Conservation (phyloP, 2,888 invertebrate species). For the Cremastinae sp. region DNA sequence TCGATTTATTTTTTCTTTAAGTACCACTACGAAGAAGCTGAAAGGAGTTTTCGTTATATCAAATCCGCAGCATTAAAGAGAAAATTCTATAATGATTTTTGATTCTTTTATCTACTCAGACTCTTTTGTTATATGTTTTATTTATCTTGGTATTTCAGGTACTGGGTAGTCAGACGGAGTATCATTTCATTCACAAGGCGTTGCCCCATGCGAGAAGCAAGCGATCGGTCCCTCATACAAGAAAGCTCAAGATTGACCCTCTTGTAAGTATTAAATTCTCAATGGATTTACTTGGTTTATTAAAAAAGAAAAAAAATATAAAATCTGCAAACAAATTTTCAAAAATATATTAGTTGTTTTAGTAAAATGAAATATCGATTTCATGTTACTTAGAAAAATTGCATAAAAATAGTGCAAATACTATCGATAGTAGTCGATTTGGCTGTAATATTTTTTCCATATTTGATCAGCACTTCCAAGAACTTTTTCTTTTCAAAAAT, state of each 20-base stretch:
- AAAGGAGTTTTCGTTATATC: constrained; percentile 18
- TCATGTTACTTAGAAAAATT: no score
- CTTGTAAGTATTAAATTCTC: constrained; percentile 85
- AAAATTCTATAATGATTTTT: constrained; percentile 26
- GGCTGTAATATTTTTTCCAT: no score
- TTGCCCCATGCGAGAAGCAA: constrained; percentile 93
- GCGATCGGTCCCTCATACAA: constrained; percentile 93
- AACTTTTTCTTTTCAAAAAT: no score
- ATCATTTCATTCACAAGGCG: constrained; percentile 96
- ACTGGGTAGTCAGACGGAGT: constrained; percentile 93
- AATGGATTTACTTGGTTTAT: constrained; percentile 2
- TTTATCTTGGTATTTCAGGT: constrained; percentile 89
- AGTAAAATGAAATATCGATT: no score
- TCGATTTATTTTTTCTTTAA: no score
- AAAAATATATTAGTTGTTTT: no score
- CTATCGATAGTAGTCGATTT: no score
- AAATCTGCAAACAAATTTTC: no score
- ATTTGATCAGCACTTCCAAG: no score
- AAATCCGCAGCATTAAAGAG: background rate
- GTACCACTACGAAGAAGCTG: constrained; percentile 1
- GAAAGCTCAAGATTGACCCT: constrained; percentile 94
- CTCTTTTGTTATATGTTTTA: no score
- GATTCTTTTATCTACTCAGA: constrained; percentile 26
- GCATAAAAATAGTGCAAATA: no score
- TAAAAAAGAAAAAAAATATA: no score